phyloP scores from a whole-genome alignment of 1,140 invertebrate species.

The Temnothorax longispinosus region DNA sequence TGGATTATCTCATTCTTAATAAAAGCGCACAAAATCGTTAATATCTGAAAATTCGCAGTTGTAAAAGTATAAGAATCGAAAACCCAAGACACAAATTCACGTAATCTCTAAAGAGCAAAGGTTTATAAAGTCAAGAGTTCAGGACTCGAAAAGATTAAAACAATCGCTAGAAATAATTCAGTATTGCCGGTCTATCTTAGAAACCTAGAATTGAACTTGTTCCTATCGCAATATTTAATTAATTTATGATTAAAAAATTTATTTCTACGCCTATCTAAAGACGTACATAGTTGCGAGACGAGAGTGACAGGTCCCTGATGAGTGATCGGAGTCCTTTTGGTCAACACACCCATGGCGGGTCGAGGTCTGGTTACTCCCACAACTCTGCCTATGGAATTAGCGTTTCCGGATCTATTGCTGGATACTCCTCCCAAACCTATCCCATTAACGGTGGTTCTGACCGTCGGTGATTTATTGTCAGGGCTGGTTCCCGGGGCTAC shows the following conservation, averaged over 20 bases:
- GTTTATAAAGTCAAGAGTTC: constrained; percentile 18
- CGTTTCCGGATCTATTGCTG: constrained; percentile 59
- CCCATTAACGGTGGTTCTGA: constrained; percentile 74
- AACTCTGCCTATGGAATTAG: constrained; percentile 74
- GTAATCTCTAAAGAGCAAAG: constrained; percentile 27
- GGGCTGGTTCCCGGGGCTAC: constrained; percentile 63
- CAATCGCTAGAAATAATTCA: background rate
- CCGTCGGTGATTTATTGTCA: constrained; percentile 70
- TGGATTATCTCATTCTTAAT: background rate
- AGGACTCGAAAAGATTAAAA: constrained; percentile 12
- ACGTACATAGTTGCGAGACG: constrained; percentile 85
- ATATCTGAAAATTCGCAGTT: background rate
- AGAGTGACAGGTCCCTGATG: constrained; percentile 85
- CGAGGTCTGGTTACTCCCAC: constrained; percentile 82
- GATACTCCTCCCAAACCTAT: constrained; percentile 66
- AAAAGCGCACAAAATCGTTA: background rate
- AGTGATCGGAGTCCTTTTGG: constrained; percentile 76
- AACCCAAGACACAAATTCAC: background rate
- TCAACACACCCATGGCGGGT: constrained; percentile 78
- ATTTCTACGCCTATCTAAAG: background rate
- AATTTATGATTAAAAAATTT: background rate
- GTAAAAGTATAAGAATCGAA: constrained; percentile 7
- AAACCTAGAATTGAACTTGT: background rate
- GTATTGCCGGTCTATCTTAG: background rate
- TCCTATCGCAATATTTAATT: background rate